These are phyloP conservation scores for Vidua chalybeata DNA, from an alignment of 2,113 vertebrate genomes.

Conservation along the genomic window DNA sequence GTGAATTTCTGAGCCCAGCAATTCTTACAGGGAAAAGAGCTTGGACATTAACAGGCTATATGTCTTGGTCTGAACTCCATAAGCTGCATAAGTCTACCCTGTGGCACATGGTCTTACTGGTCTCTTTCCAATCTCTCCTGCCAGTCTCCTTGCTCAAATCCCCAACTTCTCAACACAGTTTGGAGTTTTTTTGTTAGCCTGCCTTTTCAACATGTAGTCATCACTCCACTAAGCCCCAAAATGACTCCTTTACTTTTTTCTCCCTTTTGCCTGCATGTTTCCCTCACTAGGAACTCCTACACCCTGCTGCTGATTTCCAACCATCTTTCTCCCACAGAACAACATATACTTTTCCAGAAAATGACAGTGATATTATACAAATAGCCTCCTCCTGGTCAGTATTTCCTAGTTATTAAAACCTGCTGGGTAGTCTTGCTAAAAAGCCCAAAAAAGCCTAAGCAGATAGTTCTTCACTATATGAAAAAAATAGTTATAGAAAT, in stretches of 20 bases:
- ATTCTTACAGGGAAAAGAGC: background rate
- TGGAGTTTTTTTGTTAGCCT: background rate
- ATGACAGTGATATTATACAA: background rate
- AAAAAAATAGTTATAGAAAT: background rate
- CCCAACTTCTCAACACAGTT: background rate
- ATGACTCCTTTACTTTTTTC: background rate
- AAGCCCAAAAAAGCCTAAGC: background rate
- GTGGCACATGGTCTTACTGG: background rate
- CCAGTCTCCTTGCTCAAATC: background rate
- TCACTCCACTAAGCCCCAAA: background rate
- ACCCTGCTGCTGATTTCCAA: background rate
- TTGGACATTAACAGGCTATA: background rate
- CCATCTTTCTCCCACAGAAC: background rate
- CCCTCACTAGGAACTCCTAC: background rate
- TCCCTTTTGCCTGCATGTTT: background rate
- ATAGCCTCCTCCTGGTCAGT: background rate
- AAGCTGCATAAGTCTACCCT: background rate
- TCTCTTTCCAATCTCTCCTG: background rate
- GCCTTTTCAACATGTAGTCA: background rate
- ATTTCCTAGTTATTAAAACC: background rate
- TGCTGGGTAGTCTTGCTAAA: background rate
- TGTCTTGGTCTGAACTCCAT: rapidly evolving
- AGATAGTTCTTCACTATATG: rapidly evolving
- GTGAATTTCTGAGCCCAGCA: background rate
- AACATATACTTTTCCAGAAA: background rate